Evolutionary conservation across 92 coral and sea anemone genomes (phyloP), one percentile per base, ranked within the genome.

Genomic region (Parazoanthus swiftii): DNA sequence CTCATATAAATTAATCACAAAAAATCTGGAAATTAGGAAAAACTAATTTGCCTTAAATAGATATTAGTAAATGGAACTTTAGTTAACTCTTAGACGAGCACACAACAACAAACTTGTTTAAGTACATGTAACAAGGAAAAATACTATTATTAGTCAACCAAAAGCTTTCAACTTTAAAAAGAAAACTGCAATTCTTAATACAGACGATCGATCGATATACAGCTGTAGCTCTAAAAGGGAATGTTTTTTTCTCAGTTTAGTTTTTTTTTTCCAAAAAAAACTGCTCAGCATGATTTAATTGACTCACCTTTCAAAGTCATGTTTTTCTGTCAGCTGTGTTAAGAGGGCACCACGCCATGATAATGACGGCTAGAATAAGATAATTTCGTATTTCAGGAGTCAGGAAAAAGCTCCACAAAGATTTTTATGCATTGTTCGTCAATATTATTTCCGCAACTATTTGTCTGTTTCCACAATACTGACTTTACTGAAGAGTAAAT

Each of bases 281-380:
- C 39, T n/a, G 14, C 6, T 54, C 59, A n/a, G 39, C 44, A 35
- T 13, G 42, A 4, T 2, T 36, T 74, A 43, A 43, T 33, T 74
- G 14, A 5, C 42, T 10, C 9, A 74, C 77, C 77, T 74, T 74
- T 74, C 77, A 74, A 33, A 74, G 39, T 74, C 77, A 74, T 74
- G 36, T 35, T 33, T 74, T 10, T 74, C 11, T 74, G 44, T 11
- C 21, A 13, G 36, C 77, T 74, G 3, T 35, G 16, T 74, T 21
- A 9, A 14, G 21, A 74, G 46, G 8, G 9, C 10, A 9, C 36
- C 39, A 3, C 35, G 38, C 35, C 35, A 72, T 9, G 6, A 72
- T 14, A 4, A 33, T 14, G 35, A 26, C 35, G 38, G 76, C 14
- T 8, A 13, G 21, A 29, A 25, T 6, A 10, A 26, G 13, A 2